These are phyloP conservation scores for Chloebia gouldiae DNA, from an alignment of 2,113 vertebrate genomes.

Conservation along the genomic window DNA sequence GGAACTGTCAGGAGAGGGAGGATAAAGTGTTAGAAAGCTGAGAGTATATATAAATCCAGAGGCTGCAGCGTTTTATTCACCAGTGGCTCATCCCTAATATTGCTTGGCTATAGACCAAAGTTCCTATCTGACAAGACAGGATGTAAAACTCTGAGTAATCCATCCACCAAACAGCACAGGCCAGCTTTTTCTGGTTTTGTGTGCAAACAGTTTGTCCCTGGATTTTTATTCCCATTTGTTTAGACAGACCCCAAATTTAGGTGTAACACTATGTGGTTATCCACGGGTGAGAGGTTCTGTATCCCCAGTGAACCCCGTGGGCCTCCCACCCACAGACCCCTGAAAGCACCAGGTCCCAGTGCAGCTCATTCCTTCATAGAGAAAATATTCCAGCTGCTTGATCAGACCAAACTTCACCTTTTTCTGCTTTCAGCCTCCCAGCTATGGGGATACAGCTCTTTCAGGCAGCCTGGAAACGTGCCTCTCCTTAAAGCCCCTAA, in stretches of 20 bases:
- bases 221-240: not conserved
- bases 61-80: conserved; percentile 3
- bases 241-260: not conserved
- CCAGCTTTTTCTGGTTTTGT: not conserved
- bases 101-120: conserved; percentile 1
- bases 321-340: not conserved
- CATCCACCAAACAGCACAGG: not conserved
- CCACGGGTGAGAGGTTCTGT: not conserved
- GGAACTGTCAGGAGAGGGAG: not conserved
- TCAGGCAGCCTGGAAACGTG: not conserved
- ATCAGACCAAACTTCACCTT: not conserved
- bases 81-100: conserved; percentile 6
- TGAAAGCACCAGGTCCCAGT: not conserved
- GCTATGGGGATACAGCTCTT: not conserved
- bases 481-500: not conserved
- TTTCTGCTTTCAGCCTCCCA: not conserved
- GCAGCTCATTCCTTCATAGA: not conserved
- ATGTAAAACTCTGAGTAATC: conserved; percentile 3
- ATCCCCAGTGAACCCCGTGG: not conserved
- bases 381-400: not conserved
- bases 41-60: not conserved
- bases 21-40: not conserved
- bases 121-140: conserved; percentile 17
- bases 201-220: not conserved
- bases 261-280: not conserved